These are phyloP conservation scores for Neofelis nebulosa DNA, from an alignment of 2,113 vertebrate genomes.

Conservation along the genomic window DNA sequence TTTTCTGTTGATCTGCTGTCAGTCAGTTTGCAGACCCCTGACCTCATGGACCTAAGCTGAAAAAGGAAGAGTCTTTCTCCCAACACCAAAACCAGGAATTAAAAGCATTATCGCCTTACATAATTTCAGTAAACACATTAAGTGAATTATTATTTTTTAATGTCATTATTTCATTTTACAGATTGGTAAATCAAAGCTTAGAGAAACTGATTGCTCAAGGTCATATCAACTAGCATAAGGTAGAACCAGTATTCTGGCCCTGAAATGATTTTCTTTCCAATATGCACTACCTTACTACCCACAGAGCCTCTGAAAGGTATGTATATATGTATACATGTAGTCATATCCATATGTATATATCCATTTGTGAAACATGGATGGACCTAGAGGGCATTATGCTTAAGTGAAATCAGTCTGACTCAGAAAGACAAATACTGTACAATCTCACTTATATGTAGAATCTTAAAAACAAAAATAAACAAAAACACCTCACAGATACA, in stretches of 20 bases:
- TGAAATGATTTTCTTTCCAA: not conserved
- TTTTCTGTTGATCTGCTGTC: not conserved
- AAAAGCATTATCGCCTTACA: not conserved
- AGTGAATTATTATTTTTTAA: not conserved
- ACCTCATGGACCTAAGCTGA: not conserved
- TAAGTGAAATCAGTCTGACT: not conserved
- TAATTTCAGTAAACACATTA: not conserved
- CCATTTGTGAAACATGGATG: not conserved
- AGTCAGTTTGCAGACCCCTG: not conserved
- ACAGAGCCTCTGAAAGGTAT: not conserved
- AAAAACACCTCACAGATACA: not conserved
- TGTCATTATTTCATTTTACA: not conserved
- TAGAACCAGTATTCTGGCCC: not conserved
- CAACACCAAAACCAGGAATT: not conserved
- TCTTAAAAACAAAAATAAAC: not conserved
- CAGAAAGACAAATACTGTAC: not conserved
- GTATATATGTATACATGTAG: not conserved
- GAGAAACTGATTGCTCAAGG: not conserved
- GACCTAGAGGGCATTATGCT: not conserved
- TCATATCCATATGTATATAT: not conserved
- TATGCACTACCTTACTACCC: not conserved
- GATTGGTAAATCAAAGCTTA: not conserved
- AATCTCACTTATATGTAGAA: not conserved
- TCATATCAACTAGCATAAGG: not conserved
- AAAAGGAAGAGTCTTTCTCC: not conserved